A percentile compares a stretch with the other conserved stretches of the same genome.
phyloP scores from a whole-genome alignment of 1,140 invertebrate species.

The Drosophila paulistorum region DNA sequence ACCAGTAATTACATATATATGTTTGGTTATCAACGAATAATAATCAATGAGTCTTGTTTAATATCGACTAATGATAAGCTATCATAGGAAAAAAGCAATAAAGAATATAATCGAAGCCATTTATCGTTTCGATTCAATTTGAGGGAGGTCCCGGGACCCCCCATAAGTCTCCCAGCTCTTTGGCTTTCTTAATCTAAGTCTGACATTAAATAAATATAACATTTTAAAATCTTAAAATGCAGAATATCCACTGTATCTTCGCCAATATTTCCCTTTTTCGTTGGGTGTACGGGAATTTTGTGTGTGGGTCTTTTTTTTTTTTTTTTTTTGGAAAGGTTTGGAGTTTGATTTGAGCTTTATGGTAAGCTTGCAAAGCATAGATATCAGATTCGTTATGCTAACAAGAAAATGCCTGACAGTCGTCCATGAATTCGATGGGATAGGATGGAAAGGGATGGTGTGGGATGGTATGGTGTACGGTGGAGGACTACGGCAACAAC shows the following conservation, averaged over 20 bases:
- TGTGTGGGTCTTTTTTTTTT: background rate
- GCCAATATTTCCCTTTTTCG: conserved; percentile 3
- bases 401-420: conserved; percentile 40
- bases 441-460: background rate
- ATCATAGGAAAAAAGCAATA: background rate
- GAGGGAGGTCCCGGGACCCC: too few relatives aligned
- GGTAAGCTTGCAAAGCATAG: conserved; percentile 40
- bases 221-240: background rate
- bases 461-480: too few relatives aligned
- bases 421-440: conserved; percentile 29
- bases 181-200: too few relatives aligned
- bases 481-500: background rate
- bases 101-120: too few relatives aligned
- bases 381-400: conserved; percentile 47
- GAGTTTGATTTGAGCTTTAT: conserved; percentile 29
- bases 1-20: too few relatives aligned
- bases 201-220: too few relatives aligned
- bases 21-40: too few relatives aligned
- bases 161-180: too few relatives aligned
- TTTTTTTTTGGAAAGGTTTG: conserved; percentile 11
- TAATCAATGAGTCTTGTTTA: background rate
- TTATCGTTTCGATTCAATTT: background rate
- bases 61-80: background rate
- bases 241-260: background rate
- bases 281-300: too few relatives aligned